A percentile compares a stretch with the other conserved stretches of the same genome.
Evolutionary conservation across 1,140 invertebrate species (phyloP).

Genomic region (Doryteuthis pealeii): DNA sequence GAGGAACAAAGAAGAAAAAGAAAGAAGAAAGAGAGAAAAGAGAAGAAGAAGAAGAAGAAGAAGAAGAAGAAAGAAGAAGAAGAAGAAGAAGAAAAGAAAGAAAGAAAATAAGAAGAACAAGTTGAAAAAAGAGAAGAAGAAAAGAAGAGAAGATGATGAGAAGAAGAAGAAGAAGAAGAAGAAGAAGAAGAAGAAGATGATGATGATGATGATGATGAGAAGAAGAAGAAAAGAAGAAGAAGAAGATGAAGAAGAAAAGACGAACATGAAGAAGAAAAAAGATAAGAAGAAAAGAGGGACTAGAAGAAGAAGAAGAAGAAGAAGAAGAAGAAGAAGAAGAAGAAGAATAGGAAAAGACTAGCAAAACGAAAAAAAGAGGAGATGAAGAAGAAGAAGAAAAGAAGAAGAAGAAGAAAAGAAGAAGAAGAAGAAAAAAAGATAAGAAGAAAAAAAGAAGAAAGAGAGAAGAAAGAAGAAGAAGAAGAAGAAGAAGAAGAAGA

Average conservation of each 20-base stretch:
- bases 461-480: slow-evolving; percentile 13
- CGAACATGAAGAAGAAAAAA: too few species aligned
- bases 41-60: slow-evolving; percentile 14
- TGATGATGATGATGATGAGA: slow-evolving; percentile 5
- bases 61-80: slow-evolving; percentile 8
- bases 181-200: slow-evolving; percentile 20
- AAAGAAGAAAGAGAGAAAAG: slow-evolving; percentile 1
- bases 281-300: too few species aligned
- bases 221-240: slow-evolving; percentile 1
- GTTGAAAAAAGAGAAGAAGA: too few species aligned
- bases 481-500: slow-evolving; percentile 13
- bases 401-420: slow-evolving; percentile 10
- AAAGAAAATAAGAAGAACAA: too few species aligned
- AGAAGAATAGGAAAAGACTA: too few species aligned
- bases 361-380: too few species aligned
- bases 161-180: too few species aligned
- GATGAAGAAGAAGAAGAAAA: too few species aligned
- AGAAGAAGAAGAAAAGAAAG: slow-evolving; percentile 14
- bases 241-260: background rate
- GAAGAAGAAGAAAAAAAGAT: background rate
- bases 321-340: too few species aligned
- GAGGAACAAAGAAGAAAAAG: too few species aligned
- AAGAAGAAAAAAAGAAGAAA: background rate
- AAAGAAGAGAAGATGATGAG: too few species aligned
- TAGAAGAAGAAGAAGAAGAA: too few species aligned